A percentile compares a stretch with the other conserved stretches of the same genome.
These are phyloP conservation scores for Octopus sinensis DNA, from an alignment of 1,140 invertebrate genomes.

Conservation along the genomic window DNA sequence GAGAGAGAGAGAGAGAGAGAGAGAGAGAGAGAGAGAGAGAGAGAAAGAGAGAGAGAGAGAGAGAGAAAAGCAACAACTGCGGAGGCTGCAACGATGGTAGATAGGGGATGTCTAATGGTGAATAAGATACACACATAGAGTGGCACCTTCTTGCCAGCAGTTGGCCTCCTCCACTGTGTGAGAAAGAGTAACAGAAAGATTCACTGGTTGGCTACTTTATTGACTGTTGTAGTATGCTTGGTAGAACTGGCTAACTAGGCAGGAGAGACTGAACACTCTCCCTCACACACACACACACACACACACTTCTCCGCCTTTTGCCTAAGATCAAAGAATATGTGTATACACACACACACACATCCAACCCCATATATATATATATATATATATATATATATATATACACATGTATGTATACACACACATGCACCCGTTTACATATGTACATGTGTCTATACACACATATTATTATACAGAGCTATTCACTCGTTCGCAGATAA, in stretches of 20 bases:
- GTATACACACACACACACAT: not conserved
- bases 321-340: not conserved
- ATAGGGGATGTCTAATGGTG: too few relatives aligned
- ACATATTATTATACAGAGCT: not conserved
- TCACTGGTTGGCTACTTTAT: too few relatives aligned
- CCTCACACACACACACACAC: not conserved
- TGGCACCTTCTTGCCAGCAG: too few relatives aligned
- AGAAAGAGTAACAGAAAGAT: too few relatives aligned
- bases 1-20: slow-evolving; percentile 7
- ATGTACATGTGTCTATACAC: not conserved
- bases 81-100: too few relatives aligned
- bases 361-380: not conserved
- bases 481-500: not conserved
- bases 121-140: too few relatives aligned
- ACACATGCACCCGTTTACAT: not conserved
- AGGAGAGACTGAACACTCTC: not conserved
- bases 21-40: slow-evolving; percentile 11
- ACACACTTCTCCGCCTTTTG: not conserved
- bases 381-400: not conserved
- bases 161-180: too few relatives aligned
- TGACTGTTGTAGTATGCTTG: too few relatives aligned
- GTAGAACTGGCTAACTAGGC: too few relatives aligned
- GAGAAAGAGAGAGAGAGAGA: slow-evolving; percentile 9
- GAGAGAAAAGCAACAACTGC: slow-evolving; percentile 2
- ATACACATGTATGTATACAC: not conserved